Evolutionary conservation across 2,113 vertebrate species (phyloP).

Genomic region (Gambusia holbrooki): DNA sequence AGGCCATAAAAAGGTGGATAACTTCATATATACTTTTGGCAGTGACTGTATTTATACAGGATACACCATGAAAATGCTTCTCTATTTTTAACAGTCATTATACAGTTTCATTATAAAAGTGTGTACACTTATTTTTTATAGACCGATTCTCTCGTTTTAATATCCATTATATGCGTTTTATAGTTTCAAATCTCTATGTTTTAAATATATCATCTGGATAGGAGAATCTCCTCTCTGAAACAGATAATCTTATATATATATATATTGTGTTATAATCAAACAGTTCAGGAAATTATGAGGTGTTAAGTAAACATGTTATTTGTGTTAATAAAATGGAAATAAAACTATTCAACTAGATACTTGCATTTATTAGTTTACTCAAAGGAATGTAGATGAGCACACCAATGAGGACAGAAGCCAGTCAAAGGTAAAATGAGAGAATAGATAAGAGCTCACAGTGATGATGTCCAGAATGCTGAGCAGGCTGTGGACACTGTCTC

Average conservation of each 20-base stretch:
- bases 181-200: not conserved
- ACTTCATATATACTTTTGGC: not conserved
- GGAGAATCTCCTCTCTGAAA: not conserved
- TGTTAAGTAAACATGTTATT: not conserved
- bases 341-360: not conserved
- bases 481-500: slow-evolving; percentile 95
- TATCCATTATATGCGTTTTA: not conserved
- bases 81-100: not conserved
- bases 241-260: too few species aligned
- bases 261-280: not conserved
- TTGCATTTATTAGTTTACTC: not conserved
- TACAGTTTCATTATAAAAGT: not conserved
- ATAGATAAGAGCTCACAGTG: slow-evolving; percentile 83
- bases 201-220: not conserved
- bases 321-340: not conserved
- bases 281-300: not conserved
- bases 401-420: slow-evolving; percentile 7
- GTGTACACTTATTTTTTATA: not conserved
- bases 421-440: not conserved
- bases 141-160: not conserved
- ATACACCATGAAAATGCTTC: not conserved
- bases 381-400: not conserved
- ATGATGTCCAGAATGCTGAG: slow-evolving; percentile 96
- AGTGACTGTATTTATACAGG: not conserved
- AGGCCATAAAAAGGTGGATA: not conserved